Conservation (phyloP, 2,888 invertebrate genomes). For the Ctena decussata region DNA sequence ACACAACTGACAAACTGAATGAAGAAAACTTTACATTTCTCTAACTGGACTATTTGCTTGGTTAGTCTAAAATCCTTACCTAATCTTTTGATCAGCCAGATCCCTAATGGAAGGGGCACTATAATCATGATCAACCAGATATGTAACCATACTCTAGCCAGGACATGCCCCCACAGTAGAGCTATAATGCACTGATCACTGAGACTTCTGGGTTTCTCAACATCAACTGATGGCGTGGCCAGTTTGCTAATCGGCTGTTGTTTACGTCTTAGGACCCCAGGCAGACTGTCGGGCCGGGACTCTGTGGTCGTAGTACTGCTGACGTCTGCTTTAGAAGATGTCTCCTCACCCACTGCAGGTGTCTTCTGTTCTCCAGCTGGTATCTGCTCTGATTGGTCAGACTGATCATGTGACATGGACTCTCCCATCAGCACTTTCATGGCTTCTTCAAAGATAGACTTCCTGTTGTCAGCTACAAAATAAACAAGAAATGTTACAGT, state of each 20-base stretch:
- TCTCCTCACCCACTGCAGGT: conserved; percentile 21
- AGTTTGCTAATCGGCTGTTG: conserved; percentile 35
- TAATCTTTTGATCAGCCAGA: conserved; percentile 89
- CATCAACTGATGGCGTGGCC: conserved; percentile 11
- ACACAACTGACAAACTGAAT: too few species aligned
- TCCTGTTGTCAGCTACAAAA: conserved; percentile 42
- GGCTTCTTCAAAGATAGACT: conserved; percentile 51
- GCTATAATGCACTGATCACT: conserved; percentile 86
- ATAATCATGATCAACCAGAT: conserved; percentile 93
- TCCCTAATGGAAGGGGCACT: conserved; percentile 91
- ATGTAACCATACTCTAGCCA: conserved; percentile 95
- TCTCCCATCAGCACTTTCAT: conserved; percentile 46
- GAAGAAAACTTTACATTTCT: too few species aligned
- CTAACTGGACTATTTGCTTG: too few species aligned
- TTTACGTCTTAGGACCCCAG: conserved; percentile 18
- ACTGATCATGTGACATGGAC: conserved; percentile 22
- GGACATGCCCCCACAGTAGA: conserved; percentile 93
- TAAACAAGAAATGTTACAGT: background rate
- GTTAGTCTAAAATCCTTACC: too few species aligned
- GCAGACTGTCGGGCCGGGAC: background rate
- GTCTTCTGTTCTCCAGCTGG: background rate
- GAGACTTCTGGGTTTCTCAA: conserved; percentile 59
- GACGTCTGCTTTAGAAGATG: conserved; percentile 3
- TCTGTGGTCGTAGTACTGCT: background rate
- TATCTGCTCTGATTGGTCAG: conserved; percentile 30